These are phyloP conservation scores for Taphrorychus bicolor DNA, from an alignment of 2,888 invertebrate species.

Conservation along the genomic window DNA sequence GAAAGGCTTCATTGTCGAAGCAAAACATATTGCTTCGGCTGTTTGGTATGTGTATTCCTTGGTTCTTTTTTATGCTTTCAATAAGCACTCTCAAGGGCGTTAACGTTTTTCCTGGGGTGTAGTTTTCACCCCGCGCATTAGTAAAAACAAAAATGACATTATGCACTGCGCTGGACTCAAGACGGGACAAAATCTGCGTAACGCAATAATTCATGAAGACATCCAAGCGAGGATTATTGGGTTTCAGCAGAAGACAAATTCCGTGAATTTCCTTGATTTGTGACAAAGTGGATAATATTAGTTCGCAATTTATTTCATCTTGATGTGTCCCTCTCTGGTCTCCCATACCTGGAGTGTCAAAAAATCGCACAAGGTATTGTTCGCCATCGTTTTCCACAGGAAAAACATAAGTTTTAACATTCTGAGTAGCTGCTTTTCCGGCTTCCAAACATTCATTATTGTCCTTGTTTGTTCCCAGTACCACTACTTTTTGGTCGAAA, in stretches of 20 bases:
- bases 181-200: conserved; percentile 51
- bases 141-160: conserved; percentile 55
- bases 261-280: conserved; percentile 50
- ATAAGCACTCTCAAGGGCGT: conserved; percentile 8
- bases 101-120: conserved; percentile 46
- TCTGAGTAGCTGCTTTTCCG: conserved; percentile 44
- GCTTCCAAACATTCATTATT: too few relatives aligned
- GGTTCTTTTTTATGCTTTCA: conserved; percentile 1
- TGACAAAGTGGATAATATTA: conserved; percentile 49
- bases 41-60: background rate
- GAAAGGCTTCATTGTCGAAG: conserved; percentile 54
- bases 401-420: conserved; percentile 46
- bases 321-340: conserved; percentile 44
- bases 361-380: conserved; percentile 44
- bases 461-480: too few relatives aligned
- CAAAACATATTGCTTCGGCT: conserved; percentile 51
- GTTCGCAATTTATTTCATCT: conserved; percentile 49
- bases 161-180: conserved; percentile 51
- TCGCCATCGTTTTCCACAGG: conserved; percentile 30
- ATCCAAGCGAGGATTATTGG: conserved; percentile 49
- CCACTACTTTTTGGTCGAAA: too few relatives aligned
- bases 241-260: conserved; percentile 51
- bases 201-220: conserved; percentile 53
- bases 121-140: conserved; percentile 49
- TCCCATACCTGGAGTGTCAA: conserved; percentile 54